Percentiles rank a stretch among this genome's conserved stretches.
Evolutionary conservation across 2,113 vertebrate genomes (phyloP).

Genomic region (Aegotheles bennettii): DNA sequence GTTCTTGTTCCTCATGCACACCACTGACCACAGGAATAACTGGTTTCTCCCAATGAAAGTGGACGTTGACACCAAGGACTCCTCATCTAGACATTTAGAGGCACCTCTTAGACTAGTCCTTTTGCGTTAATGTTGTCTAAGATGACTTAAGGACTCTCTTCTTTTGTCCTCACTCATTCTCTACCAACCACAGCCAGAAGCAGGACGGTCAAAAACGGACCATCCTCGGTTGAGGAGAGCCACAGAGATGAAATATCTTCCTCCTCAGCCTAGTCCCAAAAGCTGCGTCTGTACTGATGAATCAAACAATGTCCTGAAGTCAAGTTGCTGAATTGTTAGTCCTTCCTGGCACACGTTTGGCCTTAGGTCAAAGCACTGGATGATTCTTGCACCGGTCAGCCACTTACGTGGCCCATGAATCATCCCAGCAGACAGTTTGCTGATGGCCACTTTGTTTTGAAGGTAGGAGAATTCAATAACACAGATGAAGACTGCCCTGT

Average conservation of each 20-base stretch:
- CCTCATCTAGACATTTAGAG: neutral
- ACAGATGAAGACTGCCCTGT: neutral
- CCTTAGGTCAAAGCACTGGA: neutral
- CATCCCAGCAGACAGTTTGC: neutral
- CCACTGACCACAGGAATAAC: neutral
- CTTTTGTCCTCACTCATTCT: neutral
- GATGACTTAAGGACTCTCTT: neutral
- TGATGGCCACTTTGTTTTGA: neutral
- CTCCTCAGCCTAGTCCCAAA: neutral
- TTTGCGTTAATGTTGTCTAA: neutral
- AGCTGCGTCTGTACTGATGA: neutral
- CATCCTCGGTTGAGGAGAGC: neutral
- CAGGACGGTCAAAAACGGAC: neutral
- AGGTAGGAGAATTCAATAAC: neutral
- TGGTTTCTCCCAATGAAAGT: neutral
- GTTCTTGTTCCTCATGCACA: neutral
- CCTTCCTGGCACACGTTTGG: neutral
- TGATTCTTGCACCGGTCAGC: neutral
- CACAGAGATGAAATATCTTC: neutral
- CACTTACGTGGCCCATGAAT: neutral
- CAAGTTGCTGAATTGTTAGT: neutral
- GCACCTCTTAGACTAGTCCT: neutral
- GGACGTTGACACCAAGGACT: neutral
- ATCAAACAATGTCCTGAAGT: too few relatives aligned
- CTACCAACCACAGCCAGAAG: neutral